A percentile compares a stretch with the other conserved stretches of the same genome.
These are phyloP conservation scores for Prolemur simus DNA, from an alignment of 2,113 vertebrate species.

Conservation along the genomic window DNA sequence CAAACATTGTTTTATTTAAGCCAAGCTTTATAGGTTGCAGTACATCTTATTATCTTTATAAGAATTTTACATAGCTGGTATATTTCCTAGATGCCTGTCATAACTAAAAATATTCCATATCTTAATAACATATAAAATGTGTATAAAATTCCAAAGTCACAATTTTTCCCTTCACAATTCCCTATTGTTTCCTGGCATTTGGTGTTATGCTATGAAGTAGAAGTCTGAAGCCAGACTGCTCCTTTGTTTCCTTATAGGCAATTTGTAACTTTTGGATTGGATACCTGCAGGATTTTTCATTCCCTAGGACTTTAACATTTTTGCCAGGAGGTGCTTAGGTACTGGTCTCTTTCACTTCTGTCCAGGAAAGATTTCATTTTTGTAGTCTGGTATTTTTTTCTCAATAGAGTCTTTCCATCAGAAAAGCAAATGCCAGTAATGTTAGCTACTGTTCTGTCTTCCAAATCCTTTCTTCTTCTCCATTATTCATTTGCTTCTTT, in stretches of 20 bases:
- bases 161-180: neutral
- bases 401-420: neutral
- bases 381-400: neutral
- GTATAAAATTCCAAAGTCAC: neutral
- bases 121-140: neutral
- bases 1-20: neutral
- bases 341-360: neutral
- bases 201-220: neutral
- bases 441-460: slow-evolving; percentile 8
- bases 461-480: neutral
- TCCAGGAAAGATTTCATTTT: slow-evolving; percentile 21
- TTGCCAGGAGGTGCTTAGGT: neutral
- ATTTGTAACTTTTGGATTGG: neutral
- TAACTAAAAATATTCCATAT: slow-evolving; percentile 17
- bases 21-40: neutral
- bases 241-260: neutral
- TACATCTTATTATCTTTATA: neutral
- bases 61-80: neutral
- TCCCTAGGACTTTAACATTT: neutral
- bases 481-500: neutral
- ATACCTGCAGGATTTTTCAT: neutral
- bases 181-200: neutral
- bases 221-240: neutral
- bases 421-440: neutral
- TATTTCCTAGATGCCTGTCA: neutral